A percentile compares a stretch with the other conserved stretches of the same genome.
Evolutionary conservation across 2,888 invertebrate species (phyloP).

Genomic region (Nymphalis urticae): DNA sequence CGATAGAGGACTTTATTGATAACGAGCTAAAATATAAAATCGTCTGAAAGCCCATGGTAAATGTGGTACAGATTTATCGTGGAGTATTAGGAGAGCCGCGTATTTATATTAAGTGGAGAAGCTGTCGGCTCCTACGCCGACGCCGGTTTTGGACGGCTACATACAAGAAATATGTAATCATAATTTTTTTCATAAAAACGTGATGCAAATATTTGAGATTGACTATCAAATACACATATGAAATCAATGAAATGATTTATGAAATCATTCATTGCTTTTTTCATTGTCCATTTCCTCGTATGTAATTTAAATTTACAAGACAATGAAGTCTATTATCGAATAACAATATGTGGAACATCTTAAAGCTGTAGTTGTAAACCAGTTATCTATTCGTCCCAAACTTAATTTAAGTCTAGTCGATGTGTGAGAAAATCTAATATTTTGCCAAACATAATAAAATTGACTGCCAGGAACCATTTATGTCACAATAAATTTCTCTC

Average conservation of each 20-base stretch:
- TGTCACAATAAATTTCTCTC: slow-evolving; percentile 48
- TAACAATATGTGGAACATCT: too few species aligned
- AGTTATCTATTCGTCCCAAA: neutral
- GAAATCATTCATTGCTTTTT: too few species aligned
- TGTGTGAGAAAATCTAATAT: slow-evolving; percentile 45
- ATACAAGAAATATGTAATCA: slow-evolving; percentile 61
- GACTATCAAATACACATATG: neutral
- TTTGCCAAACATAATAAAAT: slow-evolving; percentile 48
- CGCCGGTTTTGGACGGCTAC: slow-evolving; percentile 67
- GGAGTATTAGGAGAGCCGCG: slow-evolving; percentile 70
- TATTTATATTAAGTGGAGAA: slow-evolving; percentile 80
- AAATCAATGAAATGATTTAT: neutral
- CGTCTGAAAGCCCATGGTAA: slow-evolving; percentile 54
- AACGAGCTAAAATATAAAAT: slow-evolving; percentile 64
- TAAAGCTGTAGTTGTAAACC: too few species aligned
- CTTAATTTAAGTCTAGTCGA: neutral
- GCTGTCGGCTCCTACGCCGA: slow-evolving; percentile 79
- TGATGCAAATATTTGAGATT: slow-evolving; percentile 11
- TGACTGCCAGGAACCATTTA: slow-evolving; percentile 55
- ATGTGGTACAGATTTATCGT: slow-evolving; percentile 71
- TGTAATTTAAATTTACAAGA: too few species aligned
- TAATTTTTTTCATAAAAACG: slow-evolving; percentile 29
- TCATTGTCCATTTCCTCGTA: too few species aligned
- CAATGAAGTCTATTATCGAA: too few species aligned
- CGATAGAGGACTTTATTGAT: slow-evolving; percentile 67